A percentile compares a stretch with the other conserved stretches of the same genome.
These are phyloP conservation scores for Elymnias hypermnestra DNA, from an alignment of 1,140 invertebrate genomes.

Conservation along the genomic window DNA sequence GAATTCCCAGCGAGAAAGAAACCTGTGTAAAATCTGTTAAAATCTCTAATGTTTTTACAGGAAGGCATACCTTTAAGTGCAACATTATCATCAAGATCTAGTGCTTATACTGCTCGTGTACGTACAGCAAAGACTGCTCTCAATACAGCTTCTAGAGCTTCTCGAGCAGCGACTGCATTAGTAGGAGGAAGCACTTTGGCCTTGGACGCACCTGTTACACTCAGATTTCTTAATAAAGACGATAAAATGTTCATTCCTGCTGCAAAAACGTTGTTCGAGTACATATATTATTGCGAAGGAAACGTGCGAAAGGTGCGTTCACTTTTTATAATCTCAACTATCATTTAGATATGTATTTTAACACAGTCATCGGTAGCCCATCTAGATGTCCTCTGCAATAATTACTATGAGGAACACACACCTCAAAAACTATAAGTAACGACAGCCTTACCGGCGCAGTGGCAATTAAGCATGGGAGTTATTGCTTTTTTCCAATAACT, in stretches of 20 bases:
- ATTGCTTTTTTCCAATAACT: too few relatives aligned
- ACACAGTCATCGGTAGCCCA: too few relatives aligned
- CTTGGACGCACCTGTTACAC: conserved; percentile 41
- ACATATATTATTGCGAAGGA: conserved; percentile 61
- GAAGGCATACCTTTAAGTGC: conserved; percentile 16
- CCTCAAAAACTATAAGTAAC: neutral
- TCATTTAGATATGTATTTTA: too few relatives aligned
- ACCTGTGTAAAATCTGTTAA: too few relatives aligned
- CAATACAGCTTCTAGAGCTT: conserved; percentile 50
- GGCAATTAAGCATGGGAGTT: too few relatives aligned
- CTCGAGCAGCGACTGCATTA: conserved; percentile 53
- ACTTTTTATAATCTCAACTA: neutral
- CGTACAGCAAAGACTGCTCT: conserved; percentile 43
- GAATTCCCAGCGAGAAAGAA: too few relatives aligned
- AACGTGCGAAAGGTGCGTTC: conserved; percentile 56
- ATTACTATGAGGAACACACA: too few relatives aligned
- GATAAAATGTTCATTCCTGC: conserved; percentile 51
- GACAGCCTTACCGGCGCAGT: too few relatives aligned
- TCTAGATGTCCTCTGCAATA: too few relatives aligned
- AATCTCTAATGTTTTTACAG: neutral
- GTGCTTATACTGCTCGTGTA: too few relatives aligned
- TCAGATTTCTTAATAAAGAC: conserved; percentile 50
- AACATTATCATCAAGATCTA: conserved; percentile 27
- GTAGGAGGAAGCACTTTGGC: conserved; percentile 36
- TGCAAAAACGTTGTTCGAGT: conserved; percentile 62